Base-by-base conservation (phyloP, 2,113 vertebrate genomes). In the Amazona guildingii region DNA sequence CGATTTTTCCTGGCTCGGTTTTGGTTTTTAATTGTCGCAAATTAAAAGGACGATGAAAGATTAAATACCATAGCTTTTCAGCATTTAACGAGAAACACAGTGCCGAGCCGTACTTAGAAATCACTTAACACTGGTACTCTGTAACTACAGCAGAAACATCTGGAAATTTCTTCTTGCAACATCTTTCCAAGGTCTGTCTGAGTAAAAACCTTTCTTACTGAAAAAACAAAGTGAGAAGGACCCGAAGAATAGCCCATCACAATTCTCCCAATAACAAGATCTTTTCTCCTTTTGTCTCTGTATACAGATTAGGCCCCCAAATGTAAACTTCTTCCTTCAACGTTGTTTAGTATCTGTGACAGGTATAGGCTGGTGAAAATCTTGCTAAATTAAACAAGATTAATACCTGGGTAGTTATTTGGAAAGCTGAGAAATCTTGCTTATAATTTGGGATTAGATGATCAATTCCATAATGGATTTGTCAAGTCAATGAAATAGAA, bases 401-500 rank as follows among this genome's bases (percentile, higher is more conserved):
- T 24, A 33, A 37, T 17, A 2, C 7, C 54, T 33, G 28, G 11
- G 7, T 21, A 24, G 35, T 41, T 78, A 10, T 43, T 39, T 31
- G 33, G 43, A 33, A 68, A 59, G 14, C 24, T 74, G 68, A 67
- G 41, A 35, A 69, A 31, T 8, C 27, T 37, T 55, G 24, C 11
- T 1, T 4, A 1, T 4, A 25, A 6, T 20, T 17, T 73, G 67
- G 63, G 52, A 46, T 14, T 3, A 13, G n/a, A 51, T 51, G 78
- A 46, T 51, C 20, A 23, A 11, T 44, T 35, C 80, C 39, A 4
- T 2, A 7, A 16, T 1, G 23, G 46, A 25, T n/a, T 68, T 43
- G 23, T 3, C 18, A 8, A 31, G 11, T 10, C 23, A 4, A 0
- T 2, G 35, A 25, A 27, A 9, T 0, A 10, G 46, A 64, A 48